Conservation (phyloP, 53 echinoderm and acorn worm species). For the Holothuria leucospilota region DNA sequence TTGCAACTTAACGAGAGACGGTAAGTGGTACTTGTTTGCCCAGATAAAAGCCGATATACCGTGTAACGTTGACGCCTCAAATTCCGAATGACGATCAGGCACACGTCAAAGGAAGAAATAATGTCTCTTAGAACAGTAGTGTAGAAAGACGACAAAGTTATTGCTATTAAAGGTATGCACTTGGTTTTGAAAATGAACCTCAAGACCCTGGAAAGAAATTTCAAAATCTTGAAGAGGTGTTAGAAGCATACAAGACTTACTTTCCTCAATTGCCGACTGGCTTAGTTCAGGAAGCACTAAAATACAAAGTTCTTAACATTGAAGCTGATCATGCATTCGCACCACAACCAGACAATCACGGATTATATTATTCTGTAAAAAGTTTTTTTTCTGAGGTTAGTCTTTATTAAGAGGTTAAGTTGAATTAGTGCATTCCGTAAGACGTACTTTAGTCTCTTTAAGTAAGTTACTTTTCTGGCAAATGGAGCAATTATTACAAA, state of each 20-base stretch:
- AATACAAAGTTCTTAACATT: not conserved
- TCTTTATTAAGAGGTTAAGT: too few relatives aligned
- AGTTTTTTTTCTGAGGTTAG: too few relatives aligned
- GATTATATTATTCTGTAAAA: too few relatives aligned
- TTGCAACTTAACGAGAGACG: not conserved
- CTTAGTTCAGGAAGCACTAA: not conserved
- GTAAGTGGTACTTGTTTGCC: slow-evolving; percentile 22
- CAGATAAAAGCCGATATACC: not conserved
- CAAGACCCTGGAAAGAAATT: slow-evolving; percentile 1
- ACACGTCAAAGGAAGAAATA: slow-evolving; percentile 16
- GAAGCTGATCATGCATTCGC: too few relatives aligned
- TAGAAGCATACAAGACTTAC: not conserved
- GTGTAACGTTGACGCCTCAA: slow-evolving; percentile 1
- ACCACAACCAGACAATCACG: too few relatives aligned
- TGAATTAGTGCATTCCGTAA: too few relatives aligned
- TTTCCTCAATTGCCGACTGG: slow-evolving; percentile 16
- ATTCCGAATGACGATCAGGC: not conserved
- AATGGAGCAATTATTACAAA: too few relatives aligned
- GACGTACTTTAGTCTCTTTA: too few relatives aligned
- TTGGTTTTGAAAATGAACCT: slow-evolving; percentile 7
- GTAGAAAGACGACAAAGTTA: not conserved
- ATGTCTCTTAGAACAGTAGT: slow-evolving; percentile 9
- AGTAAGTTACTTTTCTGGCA: too few relatives aligned
- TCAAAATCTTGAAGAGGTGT: not conserved
- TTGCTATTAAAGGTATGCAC: slow-evolving; percentile 29